Evolutionary conservation across 1,140 invertebrate genomes (phyloP).

Genomic region (Pemphigus obesinymphae): DNA sequence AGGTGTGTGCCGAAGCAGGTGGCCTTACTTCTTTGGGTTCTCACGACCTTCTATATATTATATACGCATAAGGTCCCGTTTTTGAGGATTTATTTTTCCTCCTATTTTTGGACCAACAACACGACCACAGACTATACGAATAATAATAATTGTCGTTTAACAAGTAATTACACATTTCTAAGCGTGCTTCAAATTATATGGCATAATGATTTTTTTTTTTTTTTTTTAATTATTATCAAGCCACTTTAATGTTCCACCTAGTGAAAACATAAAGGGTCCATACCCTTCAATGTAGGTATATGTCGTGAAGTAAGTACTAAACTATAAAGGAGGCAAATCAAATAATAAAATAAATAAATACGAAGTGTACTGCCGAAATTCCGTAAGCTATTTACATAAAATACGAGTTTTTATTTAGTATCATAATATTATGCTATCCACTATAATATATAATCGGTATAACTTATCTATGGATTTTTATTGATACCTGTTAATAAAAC

Average conservation of each 20-base stretch:
- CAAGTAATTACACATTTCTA: background rate
- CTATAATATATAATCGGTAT: too few species aligned
- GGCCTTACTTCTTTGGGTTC: constrained; percentile 37
- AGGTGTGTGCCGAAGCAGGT: constrained; percentile 38
- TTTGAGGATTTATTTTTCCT: constrained; percentile 19
- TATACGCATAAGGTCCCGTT: constrained; percentile 35
- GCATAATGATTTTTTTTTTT: background rate
- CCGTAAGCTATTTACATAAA: too few species aligned
- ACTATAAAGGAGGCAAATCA: background rate
- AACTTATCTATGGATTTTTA: too few species aligned
- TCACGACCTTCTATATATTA: constrained; percentile 29
- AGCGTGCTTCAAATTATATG: background rate
- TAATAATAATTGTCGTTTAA: background rate
- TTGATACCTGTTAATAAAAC: too few species aligned
- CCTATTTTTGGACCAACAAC: background rate
- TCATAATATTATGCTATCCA: too few species aligned
- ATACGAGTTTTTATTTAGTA: too few species aligned
- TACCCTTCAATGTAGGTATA: background rate
- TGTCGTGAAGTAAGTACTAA: background rate
- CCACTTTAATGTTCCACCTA: background rate
- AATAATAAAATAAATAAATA: too few species aligned
- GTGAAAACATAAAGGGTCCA: background rate
- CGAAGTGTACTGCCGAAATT: too few species aligned
- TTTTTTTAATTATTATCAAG: background rate
- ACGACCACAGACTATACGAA: background rate